Evolutionary conservation across 1,140 invertebrate genomes (phyloP).

Genomic region (Hesperophylax magnus): DNA sequence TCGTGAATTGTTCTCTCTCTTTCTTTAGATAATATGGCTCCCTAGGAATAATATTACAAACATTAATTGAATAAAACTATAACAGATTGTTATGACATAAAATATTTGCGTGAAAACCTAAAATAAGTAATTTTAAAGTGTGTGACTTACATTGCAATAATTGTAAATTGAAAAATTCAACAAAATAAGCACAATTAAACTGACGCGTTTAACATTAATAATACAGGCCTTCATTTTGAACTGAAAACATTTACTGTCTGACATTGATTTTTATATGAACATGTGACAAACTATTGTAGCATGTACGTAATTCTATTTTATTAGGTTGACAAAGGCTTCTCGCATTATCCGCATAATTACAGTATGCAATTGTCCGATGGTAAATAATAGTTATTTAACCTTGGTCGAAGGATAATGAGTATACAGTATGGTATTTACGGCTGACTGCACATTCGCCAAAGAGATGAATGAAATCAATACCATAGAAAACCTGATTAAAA

Average conservation of each 20-base stretch:
- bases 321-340: slow-evolving; percentile 29
- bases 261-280: slow-evolving; percentile 23
- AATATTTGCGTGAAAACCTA: no score
- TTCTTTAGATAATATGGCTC: no score
- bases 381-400: slow-evolving; percentile 20
- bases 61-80: no score
- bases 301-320: slow-evolving; percentile 33
- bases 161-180: slow-evolving; percentile 4
- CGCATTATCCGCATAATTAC: slow-evolving; percentile 30
- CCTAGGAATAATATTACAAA: no score
- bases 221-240: slow-evolving; percentile 23
- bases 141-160: slow-evolving; percentile 31
- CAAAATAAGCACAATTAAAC: neutral
- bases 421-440: slow-evolving; percentile 31
- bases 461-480: neutral
- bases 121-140: no score
- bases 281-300: slow-evolving; percentile 3
- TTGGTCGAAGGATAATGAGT: slow-evolving; percentile 41
- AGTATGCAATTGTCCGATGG: slow-evolving; percentile 30
- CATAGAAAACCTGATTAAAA: no score
- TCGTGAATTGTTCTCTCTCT: no score
- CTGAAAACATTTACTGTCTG: neutral
- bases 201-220: neutral
- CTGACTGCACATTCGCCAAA: slow-evolving; percentile 25
- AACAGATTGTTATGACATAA: no score